phyloP scores from a whole-genome alignment of 2,888 invertebrate genomes.

The Hyles lineata region DNA sequence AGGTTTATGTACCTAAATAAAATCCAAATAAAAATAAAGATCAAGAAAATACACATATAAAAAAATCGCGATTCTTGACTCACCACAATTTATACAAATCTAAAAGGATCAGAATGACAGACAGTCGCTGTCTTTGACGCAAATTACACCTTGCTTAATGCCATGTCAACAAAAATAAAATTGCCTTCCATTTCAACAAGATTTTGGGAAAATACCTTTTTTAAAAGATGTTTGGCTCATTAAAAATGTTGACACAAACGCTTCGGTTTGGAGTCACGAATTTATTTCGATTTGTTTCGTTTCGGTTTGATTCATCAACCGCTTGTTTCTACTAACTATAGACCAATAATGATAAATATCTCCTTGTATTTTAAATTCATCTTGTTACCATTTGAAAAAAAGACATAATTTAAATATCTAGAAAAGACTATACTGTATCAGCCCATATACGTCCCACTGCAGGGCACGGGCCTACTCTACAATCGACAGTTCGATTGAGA shows the following conservation, averaged over 20 bases:
- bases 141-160: conserved; percentile 7
- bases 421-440: no score
- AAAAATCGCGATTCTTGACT: neutral
- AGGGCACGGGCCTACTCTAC: no score
- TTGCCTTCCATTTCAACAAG: conserved; percentile 1
- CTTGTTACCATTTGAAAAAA: no score
- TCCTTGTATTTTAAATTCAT: no score
- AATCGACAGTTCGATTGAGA: no score
- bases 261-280: neutral
- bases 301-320: neutral
- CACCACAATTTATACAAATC: neutral
- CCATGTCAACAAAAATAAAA: conserved; percentile 7
- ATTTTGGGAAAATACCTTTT: neutral
- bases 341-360: no score
- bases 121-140: conserved; percentile 1
- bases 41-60: neutral
- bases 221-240: neutral
- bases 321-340: no score
- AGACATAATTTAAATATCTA: no score
- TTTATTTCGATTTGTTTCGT: neutral
- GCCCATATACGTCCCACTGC: no score
- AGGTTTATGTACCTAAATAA: no score
- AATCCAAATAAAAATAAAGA: neutral
- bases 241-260: neutral
- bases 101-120: neutral